A percentile compares a stretch with the other conserved stretches of the same genome.
These are phyloP conservation scores for Tupiocoris notatus DNA, from an alignment of 2,888 invertebrate genomes.

Conservation along the genomic window DNA sequence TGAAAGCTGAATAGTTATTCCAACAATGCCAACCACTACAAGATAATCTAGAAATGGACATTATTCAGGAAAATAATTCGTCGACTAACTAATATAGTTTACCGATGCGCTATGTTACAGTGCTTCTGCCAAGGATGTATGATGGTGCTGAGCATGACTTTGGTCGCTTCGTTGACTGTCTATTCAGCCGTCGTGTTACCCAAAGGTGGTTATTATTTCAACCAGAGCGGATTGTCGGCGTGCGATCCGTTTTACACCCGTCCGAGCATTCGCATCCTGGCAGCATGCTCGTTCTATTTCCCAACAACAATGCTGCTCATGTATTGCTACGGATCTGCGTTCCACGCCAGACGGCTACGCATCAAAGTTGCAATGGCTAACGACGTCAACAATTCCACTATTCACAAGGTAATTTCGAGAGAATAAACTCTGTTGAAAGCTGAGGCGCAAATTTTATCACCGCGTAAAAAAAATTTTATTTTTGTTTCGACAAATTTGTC, in stretches of 20 bases:
- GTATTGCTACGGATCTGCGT: slow-evolving; percentile 88
- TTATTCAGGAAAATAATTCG: no score
- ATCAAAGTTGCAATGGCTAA: slow-evolving; percentile 58
- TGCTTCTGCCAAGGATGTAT: slow-evolving; percentile 70
- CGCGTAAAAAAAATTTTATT: no score
- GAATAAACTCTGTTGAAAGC: no score
- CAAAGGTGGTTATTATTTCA: slow-evolving; percentile 83
- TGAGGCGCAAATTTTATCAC: no score
- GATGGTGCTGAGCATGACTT: slow-evolving; percentile 77
- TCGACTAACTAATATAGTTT: no score
- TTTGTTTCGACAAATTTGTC: no score
- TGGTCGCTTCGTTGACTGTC: slow-evolving; percentile 79
- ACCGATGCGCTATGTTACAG: slow-evolving; percentile 43
- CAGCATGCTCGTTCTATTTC: slow-evolving; percentile 85
- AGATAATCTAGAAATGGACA: no score
- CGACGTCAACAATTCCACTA: slow-evolving; percentile 56
- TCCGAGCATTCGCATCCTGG: slow-evolving; percentile 70
- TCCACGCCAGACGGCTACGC: slow-evolving; percentile 80
- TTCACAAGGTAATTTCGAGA: slow-evolving; percentile 59
- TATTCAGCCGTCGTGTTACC: slow-evolving; percentile 81
- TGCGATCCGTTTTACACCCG: slow-evolving; percentile 85
- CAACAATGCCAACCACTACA: no score
- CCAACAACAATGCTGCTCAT: slow-evolving; percentile 88
- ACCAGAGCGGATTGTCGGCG: slow-evolving; percentile 78
- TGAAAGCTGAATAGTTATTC: no score